Base-by-base conservation (phyloP, 92 coral and sea anemone species). In the Pocillopora meandrina region DNA sequence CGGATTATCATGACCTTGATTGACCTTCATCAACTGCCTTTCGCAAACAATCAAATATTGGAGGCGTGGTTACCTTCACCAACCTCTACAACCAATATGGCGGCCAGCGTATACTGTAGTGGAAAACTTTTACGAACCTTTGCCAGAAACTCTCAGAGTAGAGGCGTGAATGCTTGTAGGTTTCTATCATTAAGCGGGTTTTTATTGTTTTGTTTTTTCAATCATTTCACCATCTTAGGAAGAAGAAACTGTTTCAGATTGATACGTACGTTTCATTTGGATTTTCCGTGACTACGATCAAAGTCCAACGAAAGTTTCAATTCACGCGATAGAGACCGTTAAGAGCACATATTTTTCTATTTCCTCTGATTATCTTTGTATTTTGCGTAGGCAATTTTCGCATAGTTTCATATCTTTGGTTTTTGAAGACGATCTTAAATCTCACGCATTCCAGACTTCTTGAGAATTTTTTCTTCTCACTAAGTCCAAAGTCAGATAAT, bases 61-160 rank as follows among this genome's bases (percentile, higher is more conserved):
- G 34, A 89, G 91, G 98, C 93, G 90, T 82, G 98, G 98, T 65
- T 92, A 87, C 98, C 13, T 47, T 47, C 31, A 74, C 73, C 72
- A 73, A 77, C 76, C 75, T 77, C 56, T 85, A 62, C 72, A 76
- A 84, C 81, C 95, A 96, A 94, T 72, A 96, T 96, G 98, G 98
- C 98, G 94, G 93, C 98, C 90, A 92, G 91, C 71, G 66, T 92
- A 86, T 90, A 88, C 81, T 90, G 92, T 64, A 81, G 93, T 64
- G 87, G 93, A 65, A 90, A 89, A 79, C 64, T 92, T 82, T 85
- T 89, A 76, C 85, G 98, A 87, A 90, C 92, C 82, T 86, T 94
- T 87, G 88, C 91, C 80, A 87, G 81, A 75, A 90, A 77, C 72
- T 92, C 70, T 82, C 87, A 86, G 12, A 86, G 84, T 58, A 90